phyloP scores from a whole-genome alignment of 2,797 vertebrate genomes.

The Lepidocolaptes lacrymiger region DNA sequence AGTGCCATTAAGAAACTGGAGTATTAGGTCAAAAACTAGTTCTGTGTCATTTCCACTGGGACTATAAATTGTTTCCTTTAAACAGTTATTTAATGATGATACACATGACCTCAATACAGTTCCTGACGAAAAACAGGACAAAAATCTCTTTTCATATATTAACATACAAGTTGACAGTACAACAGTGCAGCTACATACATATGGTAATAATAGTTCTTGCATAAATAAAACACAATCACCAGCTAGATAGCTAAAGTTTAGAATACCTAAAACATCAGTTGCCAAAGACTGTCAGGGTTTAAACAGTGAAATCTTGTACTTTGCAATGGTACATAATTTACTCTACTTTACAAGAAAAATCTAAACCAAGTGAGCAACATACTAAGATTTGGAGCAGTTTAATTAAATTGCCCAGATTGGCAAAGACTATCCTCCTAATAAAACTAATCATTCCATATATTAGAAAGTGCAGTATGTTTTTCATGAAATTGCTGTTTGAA shows the following conservation, averaged over 20 bases:
- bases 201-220: neutral
- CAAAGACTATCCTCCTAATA: neutral
- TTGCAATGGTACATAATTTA: neutral
- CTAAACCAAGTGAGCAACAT: neutral
- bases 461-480: neutral
- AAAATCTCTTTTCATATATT: neutral
- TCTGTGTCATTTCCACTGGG: neutral
- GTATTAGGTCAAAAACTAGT: neutral
- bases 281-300: neutral
- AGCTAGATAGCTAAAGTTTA: neutral
- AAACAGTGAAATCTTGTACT: neutral
- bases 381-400: neutral
- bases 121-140: neutral
- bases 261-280: neutral
- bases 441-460: neutral
- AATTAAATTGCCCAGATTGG: neutral
- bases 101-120: neutral
- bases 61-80: neutral
- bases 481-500: neutral
- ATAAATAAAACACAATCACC: neutral
- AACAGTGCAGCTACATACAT: neutral
- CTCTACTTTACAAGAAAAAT: neutral
- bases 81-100: conserved; percentile 8
- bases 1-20: neutral
- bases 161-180: neutral